Conservation (phyloP, 2,888 invertebrate genomes). For the Perdita meconis region DNA sequence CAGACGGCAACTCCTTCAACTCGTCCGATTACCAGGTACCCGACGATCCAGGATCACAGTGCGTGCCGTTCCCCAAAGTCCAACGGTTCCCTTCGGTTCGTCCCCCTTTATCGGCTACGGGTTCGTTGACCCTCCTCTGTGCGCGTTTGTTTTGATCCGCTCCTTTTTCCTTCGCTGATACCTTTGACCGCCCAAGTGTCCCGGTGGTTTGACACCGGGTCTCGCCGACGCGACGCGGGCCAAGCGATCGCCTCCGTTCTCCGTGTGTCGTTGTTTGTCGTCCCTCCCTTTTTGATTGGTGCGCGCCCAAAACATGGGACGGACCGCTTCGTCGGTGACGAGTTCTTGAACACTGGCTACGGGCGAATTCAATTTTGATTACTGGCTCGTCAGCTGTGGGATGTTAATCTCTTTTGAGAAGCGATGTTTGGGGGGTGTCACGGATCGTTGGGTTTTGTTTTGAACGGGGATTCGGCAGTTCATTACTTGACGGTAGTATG, state of each 20-base stretch:
- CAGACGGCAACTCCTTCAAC: conserved; percentile 52
- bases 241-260: not conserved
- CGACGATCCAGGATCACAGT: conserved; percentile 62
- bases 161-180: not conserved
- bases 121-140: conserved; percentile 22
- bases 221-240: not conserved
- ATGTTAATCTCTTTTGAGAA: not conserved
- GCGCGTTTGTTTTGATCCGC: not conserved
- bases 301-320: not conserved
- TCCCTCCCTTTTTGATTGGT: not conserved
- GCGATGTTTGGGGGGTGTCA: not conserved
- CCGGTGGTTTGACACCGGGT: not conserved
- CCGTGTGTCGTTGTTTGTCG: not conserved
- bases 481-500: no score
- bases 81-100: not conserved
- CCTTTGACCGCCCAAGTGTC: not conserved
- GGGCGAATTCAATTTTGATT: not conserved
- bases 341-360: not conserved
- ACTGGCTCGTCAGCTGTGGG: not conserved
- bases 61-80: not conserved
- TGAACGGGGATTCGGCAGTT: no score
- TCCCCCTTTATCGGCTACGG: not conserved
- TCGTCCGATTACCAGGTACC: conserved; percentile 66
- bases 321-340: conserved; percentile 14
- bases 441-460: not conserved